These are phyloP conservation scores for Potamarius usumacintae DNA, from an alignment of 2,113 vertebrate genomes.

Conservation along the genomic window DNA sequence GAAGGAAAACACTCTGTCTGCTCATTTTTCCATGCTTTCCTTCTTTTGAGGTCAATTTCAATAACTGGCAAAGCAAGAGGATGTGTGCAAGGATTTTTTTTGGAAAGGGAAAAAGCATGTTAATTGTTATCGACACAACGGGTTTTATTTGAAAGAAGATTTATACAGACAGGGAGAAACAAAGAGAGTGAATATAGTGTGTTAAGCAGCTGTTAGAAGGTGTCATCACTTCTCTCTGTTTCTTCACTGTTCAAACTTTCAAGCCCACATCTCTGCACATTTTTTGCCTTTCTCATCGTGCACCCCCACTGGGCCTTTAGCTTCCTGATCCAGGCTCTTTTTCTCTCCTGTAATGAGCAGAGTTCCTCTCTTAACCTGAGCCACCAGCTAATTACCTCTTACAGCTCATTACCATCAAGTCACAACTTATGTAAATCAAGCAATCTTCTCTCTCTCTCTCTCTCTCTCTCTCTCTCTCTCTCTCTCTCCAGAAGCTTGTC, in stretches of 20 bases:
- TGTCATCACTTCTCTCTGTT: constrained; percentile 13
- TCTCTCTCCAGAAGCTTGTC: neutral
- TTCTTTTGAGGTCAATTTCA: constrained; percentile 52
- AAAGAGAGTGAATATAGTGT: constrained; percentile 9
- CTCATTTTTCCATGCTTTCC: constrained; percentile 46
- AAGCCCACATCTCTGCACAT: neutral
- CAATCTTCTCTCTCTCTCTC: constrained; percentile 28
- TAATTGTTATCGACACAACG: constrained; percentile 44
- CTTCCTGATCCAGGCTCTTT: constrained; percentile 33
- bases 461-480: neutral
- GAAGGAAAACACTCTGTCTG: constrained; percentile 49
- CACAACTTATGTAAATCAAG: constrained; percentile 55
- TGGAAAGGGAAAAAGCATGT: constrained; percentile 36
- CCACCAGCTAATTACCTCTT: constrained; percentile 45
- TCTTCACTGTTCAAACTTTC: constrained; percentile 5
- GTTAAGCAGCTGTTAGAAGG: constrained; percentile 18
- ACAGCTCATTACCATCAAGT: constrained; percentile 52
- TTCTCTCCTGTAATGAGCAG: constrained; percentile 45
- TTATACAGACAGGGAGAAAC: neutral
- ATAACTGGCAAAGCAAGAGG: constrained; percentile 40
- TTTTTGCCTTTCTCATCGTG: constrained; percentile 9
- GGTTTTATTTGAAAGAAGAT: constrained; percentile 39
- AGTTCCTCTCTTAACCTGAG: constrained; percentile 46
- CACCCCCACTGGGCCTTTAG: constrained; percentile 30
- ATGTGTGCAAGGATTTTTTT: constrained; percentile 47